Evolutionary conservation across 1,140 invertebrate genomes (phyloP), one percentile per base, ranked within the genome.

Genomic region (Eumeta japonica): DNA sequence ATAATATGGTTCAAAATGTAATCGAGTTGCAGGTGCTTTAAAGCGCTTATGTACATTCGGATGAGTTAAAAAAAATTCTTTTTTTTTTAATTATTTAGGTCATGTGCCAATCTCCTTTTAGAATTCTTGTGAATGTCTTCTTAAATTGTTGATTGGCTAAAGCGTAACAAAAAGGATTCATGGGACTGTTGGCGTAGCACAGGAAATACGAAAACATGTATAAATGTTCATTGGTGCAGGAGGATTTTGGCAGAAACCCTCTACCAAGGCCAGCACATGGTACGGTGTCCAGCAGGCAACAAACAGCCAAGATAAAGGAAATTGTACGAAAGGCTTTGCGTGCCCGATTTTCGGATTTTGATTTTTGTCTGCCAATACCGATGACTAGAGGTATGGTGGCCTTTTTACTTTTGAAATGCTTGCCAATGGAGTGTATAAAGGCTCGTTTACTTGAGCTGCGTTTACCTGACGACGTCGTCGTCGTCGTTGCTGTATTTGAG

Each of bases 231-330:
- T 98, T 98, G 35, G 92, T 90, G 62, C 94, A 95, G 7, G 86
- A 87, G 28, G 89, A 88, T 46, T 87, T 75, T 5, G 86, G 66
- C 95, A 98, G 70, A 99, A 97, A 0, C 95, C 94, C 61, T 96
- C 93, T 2, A 99, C 91, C 39, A 99, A 79, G 1, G 96, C 94
- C 57, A 94, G 70, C 16, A 99, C 85, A 65, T 99, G 97, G 71
- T 98, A 99, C 0, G 97, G 97, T 9, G 97, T 99, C 97, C 97
- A 99, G 70, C 97, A 98, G 31, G 94, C 83, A 1, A 98, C 94
- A 57, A 99, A 99, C 19, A 96, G 94, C 96, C 50, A 99, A 76
- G 59, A 99, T 99, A 63, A 99, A 96, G 1, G 95, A 98, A 58
- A 99, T 99, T 24, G 97, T 99, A 43, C 94, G 81, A 56, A 99